Evolutionary conservation across 2,888 invertebrate species (phyloP).

Genomic region (Dynastes hyllus): DNA sequence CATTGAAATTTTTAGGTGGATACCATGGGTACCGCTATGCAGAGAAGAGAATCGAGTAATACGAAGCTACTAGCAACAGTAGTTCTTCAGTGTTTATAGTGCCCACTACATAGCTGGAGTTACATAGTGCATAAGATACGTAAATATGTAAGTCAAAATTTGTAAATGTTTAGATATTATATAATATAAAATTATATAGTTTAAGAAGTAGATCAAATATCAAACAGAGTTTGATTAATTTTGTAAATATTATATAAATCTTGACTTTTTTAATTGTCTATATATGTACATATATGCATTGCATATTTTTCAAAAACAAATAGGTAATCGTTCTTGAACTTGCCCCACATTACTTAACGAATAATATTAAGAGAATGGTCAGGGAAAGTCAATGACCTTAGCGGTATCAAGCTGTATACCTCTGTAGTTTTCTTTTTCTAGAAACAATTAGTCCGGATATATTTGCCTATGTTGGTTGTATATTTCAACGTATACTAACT

Average conservation of each 20-base stretch:
- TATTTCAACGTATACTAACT: too few relatives aligned
- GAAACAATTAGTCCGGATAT: neutral
- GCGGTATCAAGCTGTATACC: conserved; percentile 59
- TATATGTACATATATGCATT: neutral
- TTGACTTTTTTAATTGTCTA: too few relatives aligned
- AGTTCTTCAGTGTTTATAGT: conserved; percentile 69
- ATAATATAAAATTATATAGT: conserved; percentile 3
- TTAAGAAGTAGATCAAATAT: neutral
- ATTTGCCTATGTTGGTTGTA: neutral
- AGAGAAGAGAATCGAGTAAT: conserved; percentile 64
- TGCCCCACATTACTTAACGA: conserved; percentile 56
- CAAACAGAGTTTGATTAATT: neutral
- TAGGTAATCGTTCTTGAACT: conserved; percentile 48
- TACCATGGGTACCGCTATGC: conserved; percentile 70
- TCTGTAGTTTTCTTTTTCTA: conserved; percentile 30
- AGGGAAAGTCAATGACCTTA: conserved; percentile 68
- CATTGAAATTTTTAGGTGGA: conserved; percentile 52
- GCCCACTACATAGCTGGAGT: conserved; percentile 61
- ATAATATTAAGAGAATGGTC: conserved; percentile 60
- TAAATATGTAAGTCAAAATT: conserved; percentile 17
- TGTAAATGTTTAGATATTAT: conserved; percentile 50
- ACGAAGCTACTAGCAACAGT: conserved; percentile 63
- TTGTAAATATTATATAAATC: neutral
- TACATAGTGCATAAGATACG: conserved; percentile 37
- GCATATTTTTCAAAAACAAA: conserved; percentile 3